A percentile compares a stretch with the other conserved stretches of the same genome.
These are phyloP conservation scores for Oryzias dopingdopingensis DNA, from an alignment of 2,797 vertebrate species.

Conservation along the genomic window DNA sequence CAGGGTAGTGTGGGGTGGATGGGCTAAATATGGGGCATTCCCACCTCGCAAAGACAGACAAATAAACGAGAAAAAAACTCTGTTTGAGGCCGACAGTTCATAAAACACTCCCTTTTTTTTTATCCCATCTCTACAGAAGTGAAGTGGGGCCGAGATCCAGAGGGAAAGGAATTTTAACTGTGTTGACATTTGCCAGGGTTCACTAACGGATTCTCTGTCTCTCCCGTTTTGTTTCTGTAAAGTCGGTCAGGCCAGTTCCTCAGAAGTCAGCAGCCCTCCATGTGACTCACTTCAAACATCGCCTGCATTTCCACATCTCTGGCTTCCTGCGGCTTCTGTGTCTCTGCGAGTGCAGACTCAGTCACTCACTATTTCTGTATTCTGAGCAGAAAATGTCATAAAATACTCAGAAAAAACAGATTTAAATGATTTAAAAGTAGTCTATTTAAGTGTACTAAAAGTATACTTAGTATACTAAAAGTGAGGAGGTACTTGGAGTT, in stretches of 20 bases:
- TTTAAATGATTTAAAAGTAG: too few relatives aligned
- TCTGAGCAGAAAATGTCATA: too few relatives aligned
- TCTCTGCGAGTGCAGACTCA: slow-evolving; percentile 9
- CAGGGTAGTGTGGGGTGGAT: slow-evolving; percentile 74
- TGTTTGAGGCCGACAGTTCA: slow-evolving; percentile 23
- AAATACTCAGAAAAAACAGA: too few relatives aligned
- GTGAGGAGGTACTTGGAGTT: too few relatives aligned
- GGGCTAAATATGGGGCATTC: slow-evolving; percentile 69
- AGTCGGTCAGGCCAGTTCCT: slow-evolving; percentile 53
- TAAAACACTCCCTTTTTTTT: slow-evolving; percentile 41
- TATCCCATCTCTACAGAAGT: slow-evolving; percentile 21
- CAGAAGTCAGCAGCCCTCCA: slow-evolving; percentile 57
- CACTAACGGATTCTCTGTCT: slow-evolving; percentile 34
- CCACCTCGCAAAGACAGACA: slow-evolving; percentile 69
- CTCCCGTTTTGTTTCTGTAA: slow-evolving; percentile 30
- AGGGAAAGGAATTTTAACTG: slow-evolving; percentile 48
- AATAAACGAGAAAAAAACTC: slow-evolving; percentile 13
- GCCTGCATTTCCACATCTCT: slow-evolving; percentile 45
- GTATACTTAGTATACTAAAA: too few relatives aligned
- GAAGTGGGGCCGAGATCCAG: slow-evolving; percentile 30
- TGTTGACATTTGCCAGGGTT: slow-evolving; percentile 66
- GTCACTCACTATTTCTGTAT: slow-evolving; percentile 1
- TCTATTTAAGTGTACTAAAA: too few relatives aligned
- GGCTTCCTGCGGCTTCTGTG: slow-evolving; percentile 12
- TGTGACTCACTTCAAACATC: slow-evolving; percentile 63